These are phyloP conservation scores for Galemys pyrenaicus DNA, from an alignment of 2,113 vertebrate species.

Conservation along the genomic window DNA sequence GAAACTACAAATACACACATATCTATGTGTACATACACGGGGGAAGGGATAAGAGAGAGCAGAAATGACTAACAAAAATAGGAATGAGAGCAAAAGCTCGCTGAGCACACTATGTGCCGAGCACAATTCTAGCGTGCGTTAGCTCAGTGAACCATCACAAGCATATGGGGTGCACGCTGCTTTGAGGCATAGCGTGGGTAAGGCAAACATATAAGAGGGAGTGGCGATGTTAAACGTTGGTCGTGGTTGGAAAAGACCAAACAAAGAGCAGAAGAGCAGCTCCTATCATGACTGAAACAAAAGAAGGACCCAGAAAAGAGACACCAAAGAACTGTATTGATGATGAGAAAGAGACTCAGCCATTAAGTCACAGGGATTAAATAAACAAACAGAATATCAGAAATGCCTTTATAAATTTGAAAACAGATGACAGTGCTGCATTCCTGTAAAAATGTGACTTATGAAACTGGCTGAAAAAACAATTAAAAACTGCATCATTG, in stretches of 20 bases:
- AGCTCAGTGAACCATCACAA: background rate
- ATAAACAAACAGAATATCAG: background rate
- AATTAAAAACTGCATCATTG: background rate
- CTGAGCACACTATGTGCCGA: background rate
- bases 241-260: background rate
- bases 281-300: background rate
- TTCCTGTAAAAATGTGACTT: background rate
- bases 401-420: background rate
- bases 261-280: no score
- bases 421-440: background rate
- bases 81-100: background rate
- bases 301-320: background rate
- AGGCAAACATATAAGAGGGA: background rate
- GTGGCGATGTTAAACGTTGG: background rate
- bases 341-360: background rate
- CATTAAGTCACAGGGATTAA: background rate
- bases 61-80: background rate
- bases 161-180: background rate
- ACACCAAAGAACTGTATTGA: background rate
- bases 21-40: background rate
- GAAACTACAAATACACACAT: no score
- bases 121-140: background rate
- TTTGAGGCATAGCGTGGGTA: background rate
- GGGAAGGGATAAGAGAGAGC: background rate
- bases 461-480: background rate